Evolutionary conservation across 2,113 vertebrate genomes (phyloP), one percentile per base, ranked within the genome.

Genomic region (Ceratotherium simum): DNA sequence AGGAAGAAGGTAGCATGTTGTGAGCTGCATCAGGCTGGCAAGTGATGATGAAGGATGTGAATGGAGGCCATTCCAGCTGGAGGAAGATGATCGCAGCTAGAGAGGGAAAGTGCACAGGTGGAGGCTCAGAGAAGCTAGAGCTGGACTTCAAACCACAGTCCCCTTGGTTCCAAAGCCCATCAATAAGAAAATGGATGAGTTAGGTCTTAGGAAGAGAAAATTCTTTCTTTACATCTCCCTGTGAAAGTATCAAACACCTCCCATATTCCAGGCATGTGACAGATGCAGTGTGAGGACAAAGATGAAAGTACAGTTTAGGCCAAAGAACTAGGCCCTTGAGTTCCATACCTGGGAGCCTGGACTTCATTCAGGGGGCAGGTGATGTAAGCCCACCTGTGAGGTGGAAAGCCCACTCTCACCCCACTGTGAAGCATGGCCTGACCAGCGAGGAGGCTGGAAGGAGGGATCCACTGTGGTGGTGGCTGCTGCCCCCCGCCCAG

Each of bases 381-480:
- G 70, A 46, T 9, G 3, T 12, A 7, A 65, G 23, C 13, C 21
- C 27, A 39, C 6, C 89, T 58, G 31, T 1, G 75, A 3, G 8
- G 2, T 7, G 12, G 39, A 48, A 62, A 91, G 39, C 23, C 33
- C 1, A 0, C 23, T 8, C 1, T 33, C 6, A 10, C 31, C n/a
- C 31, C 31, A 18, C 8, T 14, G 36, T 18, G 75, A 48, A 60
- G 60, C 69, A 16, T 2, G 6, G 58, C 33, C 33, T 29, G 1
- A 20, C 65, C 0, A 1, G 17, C 3, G 10, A 73, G 31, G 56
- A 56, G 18, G 3, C 25, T 8, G 14, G 36, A 62, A 16, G 3
- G 3, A 69, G 18, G 31, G 23, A 9, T 8, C 6, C 1, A 0
- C 27, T 6, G 17, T 10, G 36, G 7, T 1, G 18, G 0, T 3